Evolutionary conservation across 2,797 vertebrate genomes (phyloP), one percentile per base, ranked within the genome.

Genomic region (Cetoscarus ocellatus): DNA sequence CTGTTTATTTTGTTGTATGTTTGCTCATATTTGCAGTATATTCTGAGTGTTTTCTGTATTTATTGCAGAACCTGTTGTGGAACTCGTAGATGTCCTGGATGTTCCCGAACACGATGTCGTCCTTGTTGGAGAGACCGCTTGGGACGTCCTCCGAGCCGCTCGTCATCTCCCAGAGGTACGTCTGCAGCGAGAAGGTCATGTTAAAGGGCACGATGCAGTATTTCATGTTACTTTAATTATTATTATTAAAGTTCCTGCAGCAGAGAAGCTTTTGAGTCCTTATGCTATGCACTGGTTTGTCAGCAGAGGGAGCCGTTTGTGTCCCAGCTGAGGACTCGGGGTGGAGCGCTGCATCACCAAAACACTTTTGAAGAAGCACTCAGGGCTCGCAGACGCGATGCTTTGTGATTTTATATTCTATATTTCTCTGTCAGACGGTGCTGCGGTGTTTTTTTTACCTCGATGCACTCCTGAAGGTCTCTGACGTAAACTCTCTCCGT

Each of bases 81-180:
- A 99, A 99, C 88, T 99, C 98, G 65, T 98, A 98, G 78, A 99
- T 98, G 91, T 99, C 98, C 91, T 98, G 98, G 87, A 99, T 98
- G 92, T 99, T 99, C 75, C 98, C 98, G 69, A 99, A 99, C 83
- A 99, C 97, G 45, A 97, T 92, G 61, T 98, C 97, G 39, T 99
- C 98, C 82, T 97, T 98, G 89, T 98, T 98, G 70, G 92, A 82
- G 70, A 99, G 98, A 47, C 97, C 97, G 27, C 95, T 18, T 0
- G 98, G 98, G 77, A 98, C 96, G 85, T 99, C 98, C 74, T 98
- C 97, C 0, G 97, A 96, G 42, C 98, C 98, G 38, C 98, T 98
- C 4, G 97, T 98, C 97, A 99, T 99, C 93, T 98, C 98, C 98
- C 98, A 99, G 74, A 98, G 93, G 92, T 99, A 99, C 5, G 97